These are phyloP conservation scores for Heliothis subflexa DNA, from an alignment of 1,140 invertebrate genomes.

Conservation along the genomic window DNA sequence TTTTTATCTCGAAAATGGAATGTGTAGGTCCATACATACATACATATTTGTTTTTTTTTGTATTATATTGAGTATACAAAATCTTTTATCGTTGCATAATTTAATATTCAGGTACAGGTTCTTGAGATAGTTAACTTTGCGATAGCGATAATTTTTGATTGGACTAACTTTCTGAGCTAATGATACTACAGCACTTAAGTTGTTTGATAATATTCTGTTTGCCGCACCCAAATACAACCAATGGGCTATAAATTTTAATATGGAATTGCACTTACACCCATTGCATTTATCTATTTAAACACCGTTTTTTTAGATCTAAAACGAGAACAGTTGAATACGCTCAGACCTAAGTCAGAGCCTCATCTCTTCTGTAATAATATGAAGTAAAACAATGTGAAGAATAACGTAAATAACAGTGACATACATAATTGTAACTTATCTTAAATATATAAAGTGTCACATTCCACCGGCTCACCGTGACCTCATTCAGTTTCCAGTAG, in stretches of 20 bases:
- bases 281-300: no score
- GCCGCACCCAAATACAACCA: neutral
- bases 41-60: no score
- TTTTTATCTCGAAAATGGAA: no score
- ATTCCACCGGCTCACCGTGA: constrained; percentile 24
- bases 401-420: constrained; percentile 19
- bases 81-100: neutral
- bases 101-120: constrained; percentile 9
- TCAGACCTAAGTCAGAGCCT: no score
- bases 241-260: neutral
- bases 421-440: constrained; percentile 26
- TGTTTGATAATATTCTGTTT: constrained; percentile 1
- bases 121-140: constrained; percentile 6
- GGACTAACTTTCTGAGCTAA: constrained; percentile 6
- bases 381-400: neutral
- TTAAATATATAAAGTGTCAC: constrained; percentile 39
- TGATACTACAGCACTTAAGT: neutral
- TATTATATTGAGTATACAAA: no score
- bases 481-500: constrained; percentile 32
- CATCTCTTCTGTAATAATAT: no score
- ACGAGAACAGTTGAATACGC: no score
- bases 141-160: constrained; percentile 25
- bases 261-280: neutral
- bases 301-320: no score
- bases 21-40: no score